A percentile compares a stretch with the other conserved stretches of the same genome.
These are phyloP conservation scores for Hypotaenidia okinawae DNA, from an alignment of 2,797 vertebrate genomes.

Conservation along the genomic window DNA sequence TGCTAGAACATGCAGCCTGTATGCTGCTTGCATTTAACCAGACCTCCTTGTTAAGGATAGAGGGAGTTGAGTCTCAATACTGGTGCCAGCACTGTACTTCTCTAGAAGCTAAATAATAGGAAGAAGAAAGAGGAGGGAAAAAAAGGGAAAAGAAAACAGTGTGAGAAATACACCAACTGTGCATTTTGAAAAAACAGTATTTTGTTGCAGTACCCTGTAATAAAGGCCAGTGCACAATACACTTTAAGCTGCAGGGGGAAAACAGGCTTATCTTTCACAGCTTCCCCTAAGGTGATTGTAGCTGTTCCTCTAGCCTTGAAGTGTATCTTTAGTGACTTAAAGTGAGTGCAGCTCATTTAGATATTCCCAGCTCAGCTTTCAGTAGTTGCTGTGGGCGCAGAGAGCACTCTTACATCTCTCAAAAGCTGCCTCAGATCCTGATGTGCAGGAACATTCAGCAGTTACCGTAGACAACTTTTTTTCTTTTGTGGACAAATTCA, in stretches of 20 bases:
- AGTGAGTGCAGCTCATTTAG: background rate
- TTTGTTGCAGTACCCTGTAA: background rate
- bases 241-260: background rate
- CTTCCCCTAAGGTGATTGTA: background rate
- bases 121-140: background rate
- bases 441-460: background rate
- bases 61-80: background rate
- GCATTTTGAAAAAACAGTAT: background rate
- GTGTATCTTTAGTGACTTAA: background rate
- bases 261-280: background rate
- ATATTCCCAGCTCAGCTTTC: background rate
- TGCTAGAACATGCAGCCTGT: background rate
- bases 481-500: background rate
- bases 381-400: background rate
- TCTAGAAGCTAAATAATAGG: background rate
- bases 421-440: background rate
- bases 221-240: background rate
- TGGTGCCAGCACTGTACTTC: background rate
- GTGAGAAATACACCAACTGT: background rate
- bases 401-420: background rate
- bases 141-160: background rate
- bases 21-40: background rate
- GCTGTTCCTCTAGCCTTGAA: constrained; percentile 14
- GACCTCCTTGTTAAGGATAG: background rate
- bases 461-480: background rate